Conservation (phyloP, 2,888 invertebrate species). For the Sclerodermus sp. region DNA sequence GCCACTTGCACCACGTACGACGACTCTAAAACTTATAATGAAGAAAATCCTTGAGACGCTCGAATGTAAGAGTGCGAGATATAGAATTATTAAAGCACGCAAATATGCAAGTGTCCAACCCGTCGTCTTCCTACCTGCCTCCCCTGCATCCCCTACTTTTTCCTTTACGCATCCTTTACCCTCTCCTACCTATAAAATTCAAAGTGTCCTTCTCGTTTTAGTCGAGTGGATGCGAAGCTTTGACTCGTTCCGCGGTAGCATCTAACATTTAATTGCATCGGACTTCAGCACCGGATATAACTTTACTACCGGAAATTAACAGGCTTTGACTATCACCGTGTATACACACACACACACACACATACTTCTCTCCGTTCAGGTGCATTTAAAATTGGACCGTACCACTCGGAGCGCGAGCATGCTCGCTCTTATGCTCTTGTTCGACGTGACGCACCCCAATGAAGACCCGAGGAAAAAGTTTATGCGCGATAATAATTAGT, state of each 20-base stretch:
- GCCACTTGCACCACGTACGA: slow-evolving; percentile 1
- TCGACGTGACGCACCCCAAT: no score
- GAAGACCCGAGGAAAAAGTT: no score
- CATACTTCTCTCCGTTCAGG: no score
- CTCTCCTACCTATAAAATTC: slow-evolving; percentile 23
- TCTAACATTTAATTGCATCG: slow-evolving; percentile 49
- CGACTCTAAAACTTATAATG: slow-evolving; percentile 32
- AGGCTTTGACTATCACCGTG: slow-evolving; percentile 37
- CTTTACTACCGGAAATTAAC: slow-evolving; percentile 46
- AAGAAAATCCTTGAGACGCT: slow-evolving; percentile 38
- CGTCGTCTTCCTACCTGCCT: neutral
- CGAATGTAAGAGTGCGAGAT: slow-evolving; percentile 24
- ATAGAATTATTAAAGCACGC: slow-evolving; percentile 30
- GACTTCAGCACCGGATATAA: slow-evolving; percentile 44
- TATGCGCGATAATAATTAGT: no score
- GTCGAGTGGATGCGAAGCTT: slow-evolving; percentile 31
- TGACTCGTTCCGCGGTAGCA: slow-evolving; percentile 23
- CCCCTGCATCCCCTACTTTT: neutral
- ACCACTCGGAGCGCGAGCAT: no score
- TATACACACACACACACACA: slow-evolving; percentile 12
- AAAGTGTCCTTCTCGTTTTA: slow-evolving; percentile 37
- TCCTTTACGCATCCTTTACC: slow-evolving; percentile 7
- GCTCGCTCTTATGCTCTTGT: no score
- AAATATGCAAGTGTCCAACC: slow-evolving; percentile 21
- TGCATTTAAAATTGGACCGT: no score